Evolutionary conservation across 2,797 vertebrate genomes (phyloP).

Genomic region (Buphagus erythrorhynchus): DNA sequence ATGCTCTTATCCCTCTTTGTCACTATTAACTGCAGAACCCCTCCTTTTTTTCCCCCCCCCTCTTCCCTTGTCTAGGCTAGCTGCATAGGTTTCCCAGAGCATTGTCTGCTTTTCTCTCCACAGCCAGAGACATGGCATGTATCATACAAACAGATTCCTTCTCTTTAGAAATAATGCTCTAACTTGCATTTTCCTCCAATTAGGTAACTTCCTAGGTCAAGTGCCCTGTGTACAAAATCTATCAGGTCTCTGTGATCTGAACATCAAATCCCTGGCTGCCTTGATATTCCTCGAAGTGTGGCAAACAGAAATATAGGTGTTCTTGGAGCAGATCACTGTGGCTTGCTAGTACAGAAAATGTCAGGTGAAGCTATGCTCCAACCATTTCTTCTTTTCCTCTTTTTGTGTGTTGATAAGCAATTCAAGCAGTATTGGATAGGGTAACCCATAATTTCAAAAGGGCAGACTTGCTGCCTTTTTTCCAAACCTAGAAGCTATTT

Average conservation of each 20-base stretch:
- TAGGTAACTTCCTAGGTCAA: neutral
- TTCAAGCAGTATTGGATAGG: neutral
- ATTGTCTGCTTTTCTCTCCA: neutral
- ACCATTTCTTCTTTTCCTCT: neutral
- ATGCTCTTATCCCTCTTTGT: neutral
- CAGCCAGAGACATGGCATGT: neutral
- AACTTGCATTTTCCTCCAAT: neutral
- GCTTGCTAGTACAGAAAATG: neutral
- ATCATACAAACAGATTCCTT: neutral
- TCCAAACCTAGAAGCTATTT: neutral
- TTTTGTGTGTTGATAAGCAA: neutral
- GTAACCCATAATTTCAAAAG: neutral
- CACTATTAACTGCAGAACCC: neutral
- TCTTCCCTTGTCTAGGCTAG: neutral
- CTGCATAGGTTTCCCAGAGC: neutral
- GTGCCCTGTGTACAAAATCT: neutral
- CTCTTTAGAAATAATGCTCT: neutral
- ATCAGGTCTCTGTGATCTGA: neutral
- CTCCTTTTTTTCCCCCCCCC: neutral
- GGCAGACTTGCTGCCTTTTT: neutral
- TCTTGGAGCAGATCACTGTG: neutral
- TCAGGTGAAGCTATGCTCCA: neutral
- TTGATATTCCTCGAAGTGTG: neutral
- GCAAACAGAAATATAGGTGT: neutral
- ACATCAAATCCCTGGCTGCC: neutral